phyloP scores from a whole-genome alignment of 1,140 invertebrate genomes.

The Andrena cerasifolii region DNA sequence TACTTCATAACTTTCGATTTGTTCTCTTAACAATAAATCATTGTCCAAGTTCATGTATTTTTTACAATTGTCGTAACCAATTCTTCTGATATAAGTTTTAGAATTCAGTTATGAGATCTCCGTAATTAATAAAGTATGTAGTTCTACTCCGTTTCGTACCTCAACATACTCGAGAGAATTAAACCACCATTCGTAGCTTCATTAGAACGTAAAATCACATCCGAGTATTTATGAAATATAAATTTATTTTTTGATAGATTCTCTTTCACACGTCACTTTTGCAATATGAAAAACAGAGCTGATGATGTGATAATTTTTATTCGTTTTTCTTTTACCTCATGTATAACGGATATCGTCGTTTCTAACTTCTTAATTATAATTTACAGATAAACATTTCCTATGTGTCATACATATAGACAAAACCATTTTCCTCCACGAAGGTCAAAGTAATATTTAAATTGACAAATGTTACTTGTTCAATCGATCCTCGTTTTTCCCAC shows the following conservation, averaged over 20 bases:
- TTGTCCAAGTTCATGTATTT: background rate
- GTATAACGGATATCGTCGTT: constrained; percentile 9
- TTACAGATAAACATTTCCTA: constrained; percentile 26
- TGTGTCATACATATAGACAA: constrained; percentile 29
- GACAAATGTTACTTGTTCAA: constrained; percentile 34
- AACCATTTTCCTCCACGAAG: constrained; percentile 18
- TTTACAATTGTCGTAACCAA: background rate
- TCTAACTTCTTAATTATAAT: constrained; percentile 32
- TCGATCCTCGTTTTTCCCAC: background rate
- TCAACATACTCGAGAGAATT: background rate
- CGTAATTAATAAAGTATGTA: constrained; percentile 21
- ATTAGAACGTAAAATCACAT: constrained; percentile 2
- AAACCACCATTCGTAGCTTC: background rate
- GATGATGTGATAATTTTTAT: constrained; percentile 24
- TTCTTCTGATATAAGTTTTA: background rate
- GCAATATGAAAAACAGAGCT: constrained; percentile 35
- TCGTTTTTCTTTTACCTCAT: constrained; percentile 8
- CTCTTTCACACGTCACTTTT: constrained; percentile 5
- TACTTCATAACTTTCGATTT: background rate
- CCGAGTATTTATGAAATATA: constrained; percentile 23
- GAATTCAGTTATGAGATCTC: constrained; percentile 2
- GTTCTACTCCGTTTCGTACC: constrained; percentile 1
- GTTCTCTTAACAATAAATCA: constrained; percentile 5
- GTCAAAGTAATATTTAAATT: constrained; percentile 41
- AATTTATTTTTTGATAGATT: constrained; percentile 2